Base-by-base conservation (phyloP, 2,888 invertebrate species). In the Helicoverpa assulta region DNA sequence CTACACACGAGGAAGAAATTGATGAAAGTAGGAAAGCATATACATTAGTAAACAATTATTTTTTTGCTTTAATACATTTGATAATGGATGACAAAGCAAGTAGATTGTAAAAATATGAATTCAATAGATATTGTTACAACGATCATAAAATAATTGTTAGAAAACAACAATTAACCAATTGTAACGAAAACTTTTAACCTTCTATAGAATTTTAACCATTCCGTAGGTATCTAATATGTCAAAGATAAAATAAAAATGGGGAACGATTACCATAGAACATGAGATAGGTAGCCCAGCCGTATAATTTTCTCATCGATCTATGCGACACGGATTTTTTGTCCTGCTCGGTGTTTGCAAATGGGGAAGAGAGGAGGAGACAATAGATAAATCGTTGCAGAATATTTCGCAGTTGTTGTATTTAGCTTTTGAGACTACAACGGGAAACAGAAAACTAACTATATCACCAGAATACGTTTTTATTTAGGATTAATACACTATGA, bases 281-380 rank as follows among this genome's bases (percentile, higher is more conserved):
- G 43, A 5, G 37, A 52, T 14, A 40, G 18, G 18, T 12, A 57
- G n/a, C 16, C 33, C 33, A 51, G n/a, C 33, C 26, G 37, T 18
- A 56, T 21, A 43, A 43, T 43, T 37, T 29, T 33, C 50, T 12
- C 18, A 51, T 37, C 26, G 37, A 72, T 43, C 29, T 5, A 47
- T 69, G 60, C 70, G 70, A 76, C 72, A 40, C 37, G 40, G 18
- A 51, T 21, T 16, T 60, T 66, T 70, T 61, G 70, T 69, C 56
- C 19, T 29, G 21, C 47, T 73, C 18, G 21, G 14, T 3, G 56
- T 76, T 60, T 33, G 29, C 7, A 40, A 76, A 69, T 52, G 12
- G 60, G 37, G 26, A 47, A 47, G 47, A 43, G 37, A 10, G 59
- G 60, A 33, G 56, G 56, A 69, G 76, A 69, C 59, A 52, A 52